Conservation (phyloP, 2,797 vertebrate genomes). For the Danio kyathit region DNA sequence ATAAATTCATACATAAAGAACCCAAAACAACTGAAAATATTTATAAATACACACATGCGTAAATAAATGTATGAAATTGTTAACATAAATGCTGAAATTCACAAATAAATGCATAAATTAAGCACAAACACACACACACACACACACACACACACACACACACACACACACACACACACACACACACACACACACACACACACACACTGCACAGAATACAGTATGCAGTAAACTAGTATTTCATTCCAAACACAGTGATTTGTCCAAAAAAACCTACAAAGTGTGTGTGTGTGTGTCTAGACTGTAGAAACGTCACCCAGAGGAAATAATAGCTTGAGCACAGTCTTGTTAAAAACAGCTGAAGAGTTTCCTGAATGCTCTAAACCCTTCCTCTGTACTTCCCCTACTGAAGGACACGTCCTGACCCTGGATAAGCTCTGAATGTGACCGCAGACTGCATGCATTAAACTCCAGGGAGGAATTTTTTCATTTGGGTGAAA, state of each 20-base stretch:
- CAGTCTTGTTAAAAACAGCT: conserved; percentile 46
- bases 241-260: not conserved
- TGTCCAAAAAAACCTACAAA: not conserved
- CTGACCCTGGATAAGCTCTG: not conserved
- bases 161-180: no score
- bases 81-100: no score
- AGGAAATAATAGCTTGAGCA: conserved; percentile 54
- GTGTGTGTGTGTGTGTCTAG: not conserved
- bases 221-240: not conserved
- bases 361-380: conserved; percentile 50
- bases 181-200: no score
- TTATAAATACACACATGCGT: not conserved
- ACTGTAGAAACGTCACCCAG: not conserved
- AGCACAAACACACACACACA: no score
- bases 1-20: not conserved
- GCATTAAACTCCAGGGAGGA: not conserved
- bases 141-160: not conserved
- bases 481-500: not conserved
- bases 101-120: no score
- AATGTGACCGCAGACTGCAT: not conserved
- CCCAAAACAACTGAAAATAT: no score
- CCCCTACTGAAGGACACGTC: not conserved
- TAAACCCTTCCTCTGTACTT: conserved; percentile 40
- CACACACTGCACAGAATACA: not conserved
- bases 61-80: not conserved